phyloP scores from a whole-genome alignment of 92 coral and sea anemone species.

The Epizoanthus scotinus region DNA sequence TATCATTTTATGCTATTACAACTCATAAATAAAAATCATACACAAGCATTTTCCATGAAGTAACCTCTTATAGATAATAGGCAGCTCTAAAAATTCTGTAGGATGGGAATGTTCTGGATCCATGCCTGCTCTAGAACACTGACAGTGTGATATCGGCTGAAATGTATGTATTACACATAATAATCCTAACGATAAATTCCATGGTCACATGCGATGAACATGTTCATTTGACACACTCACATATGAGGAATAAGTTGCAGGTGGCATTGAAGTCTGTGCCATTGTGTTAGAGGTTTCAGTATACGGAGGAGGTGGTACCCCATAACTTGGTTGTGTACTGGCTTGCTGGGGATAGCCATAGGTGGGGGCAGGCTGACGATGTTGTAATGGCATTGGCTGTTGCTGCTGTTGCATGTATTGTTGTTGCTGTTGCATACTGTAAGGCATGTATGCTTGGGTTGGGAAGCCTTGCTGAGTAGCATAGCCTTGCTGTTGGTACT shows the following conservation, averaged over 20 bases:
- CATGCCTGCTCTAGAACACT: no score
- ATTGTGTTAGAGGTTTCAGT: constrained; percentile 47
- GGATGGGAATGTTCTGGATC: no score
- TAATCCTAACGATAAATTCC: no score
- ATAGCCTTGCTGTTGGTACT: constrained; percentile 19
- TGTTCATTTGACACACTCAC: neutral
- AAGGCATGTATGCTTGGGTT: constrained; percentile 37
- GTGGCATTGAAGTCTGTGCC: constrained; percentile 12
- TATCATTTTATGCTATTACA: no score
- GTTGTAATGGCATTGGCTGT: constrained; percentile 37
- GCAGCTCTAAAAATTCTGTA: no score
- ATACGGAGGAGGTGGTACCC: constrained; percentile 82
- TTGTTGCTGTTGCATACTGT: constrained; percentile 48
- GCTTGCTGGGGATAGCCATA: constrained; percentile 33
- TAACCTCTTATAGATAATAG: no score
- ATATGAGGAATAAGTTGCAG: constrained; percentile 14
- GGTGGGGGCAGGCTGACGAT: constrained; percentile 25
- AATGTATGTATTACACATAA: no score
- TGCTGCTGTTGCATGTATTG: constrained; percentile 47
- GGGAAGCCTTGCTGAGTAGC: constrained; percentile 41
- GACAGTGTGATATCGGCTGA: no score
- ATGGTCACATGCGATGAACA: neutral
- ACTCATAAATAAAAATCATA: no score
- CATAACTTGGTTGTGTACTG: constrained; percentile 49
- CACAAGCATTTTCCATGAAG: no score